phyloP scores from a whole-genome alignment of 2,113 vertebrate species.

The Platichthys stellatus region DNA sequence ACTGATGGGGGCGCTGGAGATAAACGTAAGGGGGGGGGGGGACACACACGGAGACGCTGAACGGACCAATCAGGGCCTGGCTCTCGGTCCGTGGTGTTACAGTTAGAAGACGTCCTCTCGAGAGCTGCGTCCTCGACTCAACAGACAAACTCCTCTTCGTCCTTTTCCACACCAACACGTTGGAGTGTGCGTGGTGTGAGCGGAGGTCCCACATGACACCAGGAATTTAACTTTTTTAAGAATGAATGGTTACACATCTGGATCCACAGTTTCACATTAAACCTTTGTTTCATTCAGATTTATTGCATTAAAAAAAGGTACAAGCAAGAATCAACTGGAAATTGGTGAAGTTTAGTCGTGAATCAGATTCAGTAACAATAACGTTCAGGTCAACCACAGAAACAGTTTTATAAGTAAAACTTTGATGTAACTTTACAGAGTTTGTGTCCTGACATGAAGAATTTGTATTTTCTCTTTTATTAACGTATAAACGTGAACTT shows the following conservation, averaged over 20 bases:
- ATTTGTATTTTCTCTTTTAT: too few species aligned
- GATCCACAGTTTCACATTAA: not conserved
- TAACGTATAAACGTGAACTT: too few species aligned
- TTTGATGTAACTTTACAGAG: too few species aligned
- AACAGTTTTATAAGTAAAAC: too few species aligned
- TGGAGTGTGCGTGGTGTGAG: not conserved
- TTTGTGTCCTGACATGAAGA: too few species aligned
- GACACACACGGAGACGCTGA: not conserved
- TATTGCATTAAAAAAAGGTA: not conserved
- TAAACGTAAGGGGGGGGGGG: slow-evolving; percentile 24
- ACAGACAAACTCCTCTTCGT: not conserved
- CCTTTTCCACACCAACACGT: not conserved
- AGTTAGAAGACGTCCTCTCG: slow-evolving; percentile 47
- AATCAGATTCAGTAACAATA: too few species aligned
- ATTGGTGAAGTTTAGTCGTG: too few species aligned
- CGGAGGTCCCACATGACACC: not conserved
- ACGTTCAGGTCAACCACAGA: too few species aligned
- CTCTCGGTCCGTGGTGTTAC: not conserved
- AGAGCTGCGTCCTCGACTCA: too few species aligned
- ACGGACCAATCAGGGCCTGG: slow-evolving; percentile 19
- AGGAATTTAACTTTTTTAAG: not conserved
- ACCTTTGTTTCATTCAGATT: not conserved
- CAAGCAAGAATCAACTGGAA: too few species aligned
- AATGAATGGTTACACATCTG: not conserved
- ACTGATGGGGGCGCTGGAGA: slow-evolving; percentile 27